Evolutionary conservation across 53 echinoderm and acorn worm species (phyloP), one percentile per base, ranked within the genome.

Genomic region (Luidia sarsii): DNA sequence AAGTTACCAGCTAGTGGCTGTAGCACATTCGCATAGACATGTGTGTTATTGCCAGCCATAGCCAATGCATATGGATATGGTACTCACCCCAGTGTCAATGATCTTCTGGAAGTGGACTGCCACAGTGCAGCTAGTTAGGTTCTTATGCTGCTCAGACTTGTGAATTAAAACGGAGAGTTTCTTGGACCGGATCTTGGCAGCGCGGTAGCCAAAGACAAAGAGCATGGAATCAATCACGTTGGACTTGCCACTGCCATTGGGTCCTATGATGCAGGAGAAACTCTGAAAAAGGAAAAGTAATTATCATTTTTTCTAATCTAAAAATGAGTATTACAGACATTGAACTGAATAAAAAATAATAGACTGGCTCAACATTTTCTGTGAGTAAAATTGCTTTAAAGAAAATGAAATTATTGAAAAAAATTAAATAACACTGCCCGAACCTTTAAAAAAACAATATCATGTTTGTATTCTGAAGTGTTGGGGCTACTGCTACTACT

Each of bases 101-200:
- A 95, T 95, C 83, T 95, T 92, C 90, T 95, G 96, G 82, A 95
- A 95, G 85, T 95, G 90, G 11, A 95, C 96, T 19, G 90, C 92
- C 14, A 95, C 96, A 1, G 90, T 85, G 71, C 96, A 95, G 72
- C 92, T 92, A 7, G 82, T 85, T 28, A 95, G 79, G 70, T 95
- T 88, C 64, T 80, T 85, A 81, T 83, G 84, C 21, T 91, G 70
- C 70, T 92, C 86, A 0, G 96, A 95, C 57, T 95, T 95, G 77
- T 95, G 92, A 67, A 95, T 92, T 23, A 95, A 85, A 4, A 95
- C 96, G 0, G 96, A 92, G 13, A 95, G 82, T 49, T 95, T 95
- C 88, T 95, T 95, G 66, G 96, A 95, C 28, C 96, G 73, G 88
- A 95, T 95, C 83, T 95, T 95, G 65, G 92, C 66, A 1, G 96